These are phyloP conservation scores for Etia nguti DNA, from an alignment of 2,113 vertebrate genomes.

Conservation along the genomic window DNA sequence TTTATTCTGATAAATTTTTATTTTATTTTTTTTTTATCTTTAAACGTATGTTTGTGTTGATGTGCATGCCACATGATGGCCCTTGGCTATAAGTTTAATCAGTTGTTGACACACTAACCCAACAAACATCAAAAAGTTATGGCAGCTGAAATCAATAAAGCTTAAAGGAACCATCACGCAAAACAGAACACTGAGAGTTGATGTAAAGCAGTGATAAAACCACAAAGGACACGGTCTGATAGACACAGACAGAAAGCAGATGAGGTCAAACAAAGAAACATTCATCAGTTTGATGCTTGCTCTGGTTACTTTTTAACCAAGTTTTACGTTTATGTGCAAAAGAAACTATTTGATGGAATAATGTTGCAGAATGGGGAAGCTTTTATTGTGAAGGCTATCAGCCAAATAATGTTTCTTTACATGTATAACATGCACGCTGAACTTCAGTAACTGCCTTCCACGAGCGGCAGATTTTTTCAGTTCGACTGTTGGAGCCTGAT, in stretches of 20 bases:
- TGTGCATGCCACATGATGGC: not conserved
- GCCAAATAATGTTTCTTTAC: not conserved
- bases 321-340: not conserved
- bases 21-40: not conserved
- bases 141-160: not conserved
- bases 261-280: not conserved
- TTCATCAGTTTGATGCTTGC: not conserved
- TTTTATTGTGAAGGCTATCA: not conserved
- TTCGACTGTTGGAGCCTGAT: constrained; percentile 16
- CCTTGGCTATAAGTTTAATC: not conserved
- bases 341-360: not conserved
- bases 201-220: not conserved
- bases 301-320: not conserved
- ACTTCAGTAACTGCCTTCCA: not conserved
- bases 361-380: not conserved
- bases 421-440: not conserved
- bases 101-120: not conserved
- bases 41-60: not conserved
- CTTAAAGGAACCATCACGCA: not conserved
- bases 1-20: not conserved
- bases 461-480: not conserved
- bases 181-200: not conserved
- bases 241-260: not conserved
- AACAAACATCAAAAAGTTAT: not conserved
- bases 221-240: not conserved